Percentiles rank a stretch among this genome's conserved stretches.
Conservation (phyloP, 2,797 vertebrate species). For the Sebastes matsubarae region DNA sequence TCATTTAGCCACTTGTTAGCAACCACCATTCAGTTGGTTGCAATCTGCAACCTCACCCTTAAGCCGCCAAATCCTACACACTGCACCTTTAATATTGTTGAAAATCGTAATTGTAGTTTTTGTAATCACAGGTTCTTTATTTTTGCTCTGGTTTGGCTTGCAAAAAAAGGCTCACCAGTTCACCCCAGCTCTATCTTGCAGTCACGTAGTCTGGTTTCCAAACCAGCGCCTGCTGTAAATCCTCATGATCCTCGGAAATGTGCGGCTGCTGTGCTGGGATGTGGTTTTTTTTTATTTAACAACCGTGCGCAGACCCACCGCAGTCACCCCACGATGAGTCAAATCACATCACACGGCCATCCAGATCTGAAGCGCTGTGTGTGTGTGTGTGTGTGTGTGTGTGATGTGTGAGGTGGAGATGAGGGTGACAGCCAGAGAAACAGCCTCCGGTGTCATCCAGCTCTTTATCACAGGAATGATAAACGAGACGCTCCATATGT, state of each 20-base stretch:
- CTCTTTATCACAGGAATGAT: conserved; percentile 35
- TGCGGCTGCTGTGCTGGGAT: conserved; percentile 60
- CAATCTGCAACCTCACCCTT: no score
- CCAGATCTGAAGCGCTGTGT: conserved; percentile 21
- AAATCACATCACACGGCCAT: conserved; percentile 31
- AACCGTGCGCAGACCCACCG: conserved; percentile 52
- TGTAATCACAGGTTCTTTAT: neutral
- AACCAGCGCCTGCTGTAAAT: conserved; percentile 30
- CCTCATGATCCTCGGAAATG: conserved; percentile 49
- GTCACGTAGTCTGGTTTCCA: conserved; percentile 8
- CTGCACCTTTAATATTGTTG: no score
- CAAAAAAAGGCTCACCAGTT: neutral
- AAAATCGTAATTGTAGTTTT: neutral
- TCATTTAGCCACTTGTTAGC: no score
- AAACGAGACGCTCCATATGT: conserved; percentile 49
- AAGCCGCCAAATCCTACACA: no score
- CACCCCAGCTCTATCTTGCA: neutral
- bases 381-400: neutral
- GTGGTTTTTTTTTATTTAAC: conserved; percentile 38
- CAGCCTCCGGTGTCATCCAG: conserved; percentile 41
- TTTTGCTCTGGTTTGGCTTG: neutral
- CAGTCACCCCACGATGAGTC: conserved; percentile 43
- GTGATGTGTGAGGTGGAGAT: conserved; percentile 54
- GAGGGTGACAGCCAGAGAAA: conserved; percentile 44
- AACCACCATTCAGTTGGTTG: accelerated